Conservation (phyloP, 2,888 invertebrate genomes). For the Netelia virgata region DNA sequence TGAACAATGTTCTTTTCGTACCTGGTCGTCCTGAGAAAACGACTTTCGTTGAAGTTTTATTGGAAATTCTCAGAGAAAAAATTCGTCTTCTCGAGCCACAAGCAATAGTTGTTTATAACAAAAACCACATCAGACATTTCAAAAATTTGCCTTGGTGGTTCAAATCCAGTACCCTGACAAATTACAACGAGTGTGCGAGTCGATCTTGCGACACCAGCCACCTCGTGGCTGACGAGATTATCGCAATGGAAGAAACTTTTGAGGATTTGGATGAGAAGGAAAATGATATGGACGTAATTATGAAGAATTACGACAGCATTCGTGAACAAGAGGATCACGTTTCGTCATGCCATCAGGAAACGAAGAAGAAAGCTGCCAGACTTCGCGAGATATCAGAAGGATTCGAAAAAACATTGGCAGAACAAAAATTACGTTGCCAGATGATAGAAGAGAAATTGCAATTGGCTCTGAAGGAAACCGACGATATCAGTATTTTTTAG, state of each 20-base stretch:
- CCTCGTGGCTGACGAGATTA: not conserved
- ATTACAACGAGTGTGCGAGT: slow-evolving; percentile 68
- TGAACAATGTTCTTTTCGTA: slow-evolving; percentile 76
- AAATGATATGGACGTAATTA: slow-evolving; percentile 31
- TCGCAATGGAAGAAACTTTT: slow-evolving; percentile 28
- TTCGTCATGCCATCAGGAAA: slow-evolving; percentile 34
- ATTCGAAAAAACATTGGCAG: slow-evolving; percentile 85
- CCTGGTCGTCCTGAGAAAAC: slow-evolving; percentile 68
- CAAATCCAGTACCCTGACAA: slow-evolving; percentile 78
- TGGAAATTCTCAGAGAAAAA: slow-evolving; percentile 79
- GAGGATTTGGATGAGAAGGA: slow-evolving; percentile 15
- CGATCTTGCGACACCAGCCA: not conserved
- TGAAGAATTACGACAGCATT: slow-evolving; percentile 52
- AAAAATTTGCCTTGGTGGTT: slow-evolving; percentile 88
- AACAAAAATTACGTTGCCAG: slow-evolving; percentile 85
- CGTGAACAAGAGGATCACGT: slow-evolving; percentile 27
- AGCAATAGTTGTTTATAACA: slow-evolving; percentile 87
- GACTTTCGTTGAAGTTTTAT: slow-evolving; percentile 78
- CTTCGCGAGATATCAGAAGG: slow-evolving; percentile 79
- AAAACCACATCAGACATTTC: slow-evolving; percentile 86
- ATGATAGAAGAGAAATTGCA: slow-evolving; percentile 86
- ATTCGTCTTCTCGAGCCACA: slow-evolving; percentile 74
- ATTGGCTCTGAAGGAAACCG: slow-evolving; percentile 82
- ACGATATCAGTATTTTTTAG: slow-evolving; percentile 37
- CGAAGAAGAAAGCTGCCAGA: slow-evolving; percentile 39